Base-by-base conservation (phyloP, 1,140 invertebrate genomes). In the Phthorimaea operculella region DNA sequence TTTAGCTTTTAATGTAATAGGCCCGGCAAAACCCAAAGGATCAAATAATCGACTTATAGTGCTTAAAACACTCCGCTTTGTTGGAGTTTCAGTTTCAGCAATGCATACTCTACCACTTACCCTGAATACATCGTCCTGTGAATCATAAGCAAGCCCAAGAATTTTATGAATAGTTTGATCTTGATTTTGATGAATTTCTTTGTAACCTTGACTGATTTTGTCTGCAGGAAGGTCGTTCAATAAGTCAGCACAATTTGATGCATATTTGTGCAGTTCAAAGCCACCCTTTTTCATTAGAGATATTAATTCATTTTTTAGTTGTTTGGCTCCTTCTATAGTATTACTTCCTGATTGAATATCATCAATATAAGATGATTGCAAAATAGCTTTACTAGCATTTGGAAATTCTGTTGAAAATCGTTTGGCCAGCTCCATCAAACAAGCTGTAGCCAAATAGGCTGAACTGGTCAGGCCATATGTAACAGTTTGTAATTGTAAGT, bases 401-500 rank as follows among this genome's bases (percentile, higher is more conserved):
- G 53, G 48, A 47, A 36, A 42, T 51, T 39, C 21, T 4, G 51
- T 10, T 51, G 51, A 7, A 16, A 16, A 28, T 36, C 17, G n/a
- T 33, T 56, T 2, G 1, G 52, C 47, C 8, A n/a, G 16, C 0
- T 55, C 57, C 4, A 55, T 62, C 55, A 44, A 62, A 61, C 12
- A 52, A 14, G 57, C 60, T 63, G 55, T 69, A 55, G 18, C 44
- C 44, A 7, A 54, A 55, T 17, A 65, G 45, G 28, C 57, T 50
- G n/a, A 63, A 47, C 55, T 60, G 45, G 51, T 58, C 4, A 64
- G n/a, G 3, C 67, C 67, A 57, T 66, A 69, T 0, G 64, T 69
- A 1, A 69, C 62, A 2, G 44, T 57, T 49, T 55, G 54, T 34
- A 55, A 39, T 18, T 55, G 54, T 16, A 55, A 16, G 15, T 14